A percentile compares a stretch with the other conserved stretches of the same genome.
These are phyloP conservation scores for Paradisaea rubra DNA, from an alignment of 2,113 vertebrate genomes.

Conservation along the genomic window DNA sequence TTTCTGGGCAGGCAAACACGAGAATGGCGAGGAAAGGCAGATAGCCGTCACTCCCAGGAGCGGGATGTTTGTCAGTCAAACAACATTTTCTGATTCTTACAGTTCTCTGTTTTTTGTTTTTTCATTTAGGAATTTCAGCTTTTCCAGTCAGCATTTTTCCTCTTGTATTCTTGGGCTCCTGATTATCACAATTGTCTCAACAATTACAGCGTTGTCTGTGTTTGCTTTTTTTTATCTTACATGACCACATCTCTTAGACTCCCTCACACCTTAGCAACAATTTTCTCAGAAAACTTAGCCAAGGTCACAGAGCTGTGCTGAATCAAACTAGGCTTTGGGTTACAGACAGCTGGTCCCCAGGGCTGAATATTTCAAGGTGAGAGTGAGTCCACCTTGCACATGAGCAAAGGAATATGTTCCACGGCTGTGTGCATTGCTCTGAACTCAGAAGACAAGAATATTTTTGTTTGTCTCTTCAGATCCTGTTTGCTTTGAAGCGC, in stretches of 20 bases:
- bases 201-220: not conserved
- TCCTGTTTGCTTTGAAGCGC: not conserved
- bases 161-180: not conserved
- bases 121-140: not conserved
- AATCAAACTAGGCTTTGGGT: not conserved
- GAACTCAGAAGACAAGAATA: not conserved
- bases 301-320: not conserved
- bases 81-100: not conserved
- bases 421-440: not conserved
- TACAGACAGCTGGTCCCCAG: not conserved
- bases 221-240: not conserved
- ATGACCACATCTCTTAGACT: not conserved
- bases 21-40: not conserved
- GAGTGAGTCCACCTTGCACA: not conserved
- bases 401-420: not conserved
- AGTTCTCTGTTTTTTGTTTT: not conserved
- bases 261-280: not conserved
- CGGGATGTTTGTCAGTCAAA: not conserved
- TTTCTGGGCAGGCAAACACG: not conserved
- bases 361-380: not conserved
- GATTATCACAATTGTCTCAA: not conserved
- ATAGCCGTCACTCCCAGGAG: not conserved
- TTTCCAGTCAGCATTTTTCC: not conserved
- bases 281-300: not conserved
- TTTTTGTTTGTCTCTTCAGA: constrained; percentile 13